Evolutionary conservation across 2,113 vertebrate species (phyloP), one percentile per base, ranked within the genome.

Genomic region (Psittacula cyanocephala): DNA sequence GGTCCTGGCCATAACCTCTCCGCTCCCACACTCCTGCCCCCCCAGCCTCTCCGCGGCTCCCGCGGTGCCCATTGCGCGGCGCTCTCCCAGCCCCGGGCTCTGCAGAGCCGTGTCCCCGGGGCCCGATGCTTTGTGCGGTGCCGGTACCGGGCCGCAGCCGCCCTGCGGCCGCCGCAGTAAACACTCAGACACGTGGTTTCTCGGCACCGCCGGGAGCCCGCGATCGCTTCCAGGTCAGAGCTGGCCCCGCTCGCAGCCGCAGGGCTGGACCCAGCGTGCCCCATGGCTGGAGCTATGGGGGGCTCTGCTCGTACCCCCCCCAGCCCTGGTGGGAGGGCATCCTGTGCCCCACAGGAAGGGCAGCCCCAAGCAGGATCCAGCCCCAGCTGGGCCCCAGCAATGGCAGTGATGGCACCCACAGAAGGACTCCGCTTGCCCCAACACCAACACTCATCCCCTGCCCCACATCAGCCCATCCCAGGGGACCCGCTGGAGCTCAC

Each of bases 141-240:
- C 55, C 55, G 31, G 55, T 22, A 14, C 55, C 55, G 27, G 50
- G 9, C 43, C 11, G 69, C 49, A 15, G 80, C 76, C 44, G 74
- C 89, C 65, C 92, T 17, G 65, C 7, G 8, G 72, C 78, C 17
- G 72, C 89, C 28, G 46, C 94, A 57, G 93, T 88, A 69, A 92
- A 88, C 96, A 93, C 63, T 11, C 47, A 6, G 75, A 55, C 96
- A 93, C 94, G 96, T 92, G 96, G 91, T 88, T 81, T 57, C 91
- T 63, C 89, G 16, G 93, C 94, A 93, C 79, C 94, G 86, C 96
- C 91, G 93, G 93, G 69, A 90, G 17, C 57, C 81, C 65, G 2
- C 62, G 47, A 93, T 90, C 71, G 91, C 94, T 96, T 95, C 96
- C 94, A 96, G 96, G 96, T 95, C 88, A 93, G 84, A 27, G 72